phyloP scores from a whole-genome alignment of 2,888 invertebrate species.

The Cataglyphis altisquamis region DNA sequence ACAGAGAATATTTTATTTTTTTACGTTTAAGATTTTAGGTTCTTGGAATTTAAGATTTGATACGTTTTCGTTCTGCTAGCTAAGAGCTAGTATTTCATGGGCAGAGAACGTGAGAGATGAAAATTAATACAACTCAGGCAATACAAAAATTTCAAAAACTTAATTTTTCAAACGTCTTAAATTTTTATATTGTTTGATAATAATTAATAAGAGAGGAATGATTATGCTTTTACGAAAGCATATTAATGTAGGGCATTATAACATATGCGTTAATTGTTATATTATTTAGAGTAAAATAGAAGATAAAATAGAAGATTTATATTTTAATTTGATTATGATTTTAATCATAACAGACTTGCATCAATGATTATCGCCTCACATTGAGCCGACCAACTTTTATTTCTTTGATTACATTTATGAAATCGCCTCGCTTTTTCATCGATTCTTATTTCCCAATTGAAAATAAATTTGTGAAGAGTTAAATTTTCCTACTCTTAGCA shows the following conservation, averaged over 20 bases:
- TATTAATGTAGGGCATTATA: conserved; percentile 78
- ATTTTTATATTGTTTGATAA: not conserved
- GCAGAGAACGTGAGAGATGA: conserved; percentile 15
- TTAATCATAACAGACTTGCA: conserved; percentile 15
- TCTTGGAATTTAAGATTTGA: not conserved
- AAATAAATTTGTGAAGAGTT: not conserved
- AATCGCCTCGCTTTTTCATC: conserved; percentile 38
- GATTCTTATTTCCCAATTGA: not conserved
- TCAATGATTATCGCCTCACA: conserved; percentile 53
- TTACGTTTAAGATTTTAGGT: not conserved
- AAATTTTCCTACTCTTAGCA: no score
- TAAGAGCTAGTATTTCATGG: conserved; percentile 46
- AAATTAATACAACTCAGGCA: not conserved
- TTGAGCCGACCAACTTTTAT: conserved; percentile 51
- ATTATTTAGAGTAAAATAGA: conserved; percentile 31
- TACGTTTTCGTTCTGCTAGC: conserved; percentile 55
- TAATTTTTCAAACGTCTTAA: conserved; percentile 12
- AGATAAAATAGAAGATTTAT: conserved; percentile 18
- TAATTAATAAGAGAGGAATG: not conserved
- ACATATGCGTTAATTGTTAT: conserved; percentile 66
- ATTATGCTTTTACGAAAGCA: conserved; percentile 28
- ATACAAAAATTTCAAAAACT: not conserved
- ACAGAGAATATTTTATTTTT: conserved; percentile 21
- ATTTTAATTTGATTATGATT: conserved; percentile 39
- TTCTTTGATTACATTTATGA: conserved; percentile 45